Percentiles rank a stretch among this genome's conserved stretches.
Evolutionary conservation across 2,113 vertebrate genomes (phyloP).

Genomic region (Anser cygnoides): DNA sequence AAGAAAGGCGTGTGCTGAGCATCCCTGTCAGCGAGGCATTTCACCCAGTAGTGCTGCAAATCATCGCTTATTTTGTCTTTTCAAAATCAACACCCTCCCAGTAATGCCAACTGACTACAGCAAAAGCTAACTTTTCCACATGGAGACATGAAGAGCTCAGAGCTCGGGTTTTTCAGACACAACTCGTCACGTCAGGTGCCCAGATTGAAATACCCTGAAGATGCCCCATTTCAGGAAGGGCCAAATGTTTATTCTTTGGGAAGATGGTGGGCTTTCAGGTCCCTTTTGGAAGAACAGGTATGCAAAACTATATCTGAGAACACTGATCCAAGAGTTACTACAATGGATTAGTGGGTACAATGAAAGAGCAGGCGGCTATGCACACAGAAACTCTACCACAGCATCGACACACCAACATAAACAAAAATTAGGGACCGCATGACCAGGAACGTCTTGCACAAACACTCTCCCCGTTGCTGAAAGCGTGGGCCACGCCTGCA

Average conservation of each 20-base stretch:
- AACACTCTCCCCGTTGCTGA: not conserved
- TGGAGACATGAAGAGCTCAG: fast-evolving
- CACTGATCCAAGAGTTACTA: not conserved
- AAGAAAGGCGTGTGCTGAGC: not conserved
- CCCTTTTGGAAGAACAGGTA: not conserved
- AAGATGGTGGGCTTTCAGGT: not conserved
- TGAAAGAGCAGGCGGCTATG: not conserved
- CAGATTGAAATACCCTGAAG: not conserved
- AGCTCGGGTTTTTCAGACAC: not conserved
- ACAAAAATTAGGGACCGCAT: not conserved
- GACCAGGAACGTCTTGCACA: not conserved
- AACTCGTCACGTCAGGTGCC: not conserved
- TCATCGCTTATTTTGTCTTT: not conserved
- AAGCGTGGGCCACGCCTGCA: not conserved
- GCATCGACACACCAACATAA: not conserved
- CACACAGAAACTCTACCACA: not conserved
- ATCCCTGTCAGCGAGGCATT: not conserved
- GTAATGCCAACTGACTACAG: fast-evolving
- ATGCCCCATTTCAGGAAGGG: not conserved
- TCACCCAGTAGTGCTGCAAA: not conserved
- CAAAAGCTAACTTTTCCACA: not conserved
- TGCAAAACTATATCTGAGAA: not conserved
- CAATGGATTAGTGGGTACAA: not conserved
- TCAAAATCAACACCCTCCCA: not conserved
- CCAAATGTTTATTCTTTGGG: not conserved